phyloP scores from a whole-genome alignment of 1,140 invertebrate species.

The Pantala flavescens region DNA sequence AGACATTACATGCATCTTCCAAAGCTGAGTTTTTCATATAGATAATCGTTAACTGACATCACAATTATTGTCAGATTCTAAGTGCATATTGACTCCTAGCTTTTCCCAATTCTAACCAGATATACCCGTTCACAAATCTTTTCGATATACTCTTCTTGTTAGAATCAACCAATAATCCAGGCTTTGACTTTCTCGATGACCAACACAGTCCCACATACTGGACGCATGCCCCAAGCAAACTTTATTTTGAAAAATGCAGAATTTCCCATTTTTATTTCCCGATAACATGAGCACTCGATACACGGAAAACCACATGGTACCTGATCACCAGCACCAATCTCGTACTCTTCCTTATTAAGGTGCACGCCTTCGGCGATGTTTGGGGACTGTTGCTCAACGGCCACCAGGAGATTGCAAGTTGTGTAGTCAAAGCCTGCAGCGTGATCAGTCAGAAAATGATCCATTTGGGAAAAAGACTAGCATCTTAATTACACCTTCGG shows the following conservation, averaged over 20 bases:
- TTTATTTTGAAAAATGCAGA: no score
- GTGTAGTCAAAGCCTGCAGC: slow-evolving; percentile 91
- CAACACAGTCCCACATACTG: neutral
- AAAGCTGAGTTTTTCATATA: no score
- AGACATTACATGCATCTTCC: no score
- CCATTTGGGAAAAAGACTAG: neutral
- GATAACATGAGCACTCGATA: neutral
- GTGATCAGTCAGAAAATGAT: slow-evolving; percentile 12
- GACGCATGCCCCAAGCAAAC: neutral
- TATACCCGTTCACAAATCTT: no score
- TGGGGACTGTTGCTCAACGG: slow-evolving; percentile 93
- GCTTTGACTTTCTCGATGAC: neutral
- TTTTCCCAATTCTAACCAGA: no score
- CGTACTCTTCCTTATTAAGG: slow-evolving; percentile 74
- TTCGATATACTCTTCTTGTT: neutral
- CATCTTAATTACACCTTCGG: neutral
- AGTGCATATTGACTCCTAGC: no score
- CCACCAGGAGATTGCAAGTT: slow-evolving; percentile 96
- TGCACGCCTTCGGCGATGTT: slow-evolving; percentile 97
- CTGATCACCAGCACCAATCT: slow-evolving; percentile 99
- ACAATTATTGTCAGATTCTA: no score
- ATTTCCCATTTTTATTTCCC: neutral
- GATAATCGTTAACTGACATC: no score
- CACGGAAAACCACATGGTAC: slow-evolving; percentile 44
- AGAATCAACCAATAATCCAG: neutral